Evolutionary conservation across 1,140 invertebrate genomes (phyloP).

Genomic region (Argopecten irradians): DNA sequence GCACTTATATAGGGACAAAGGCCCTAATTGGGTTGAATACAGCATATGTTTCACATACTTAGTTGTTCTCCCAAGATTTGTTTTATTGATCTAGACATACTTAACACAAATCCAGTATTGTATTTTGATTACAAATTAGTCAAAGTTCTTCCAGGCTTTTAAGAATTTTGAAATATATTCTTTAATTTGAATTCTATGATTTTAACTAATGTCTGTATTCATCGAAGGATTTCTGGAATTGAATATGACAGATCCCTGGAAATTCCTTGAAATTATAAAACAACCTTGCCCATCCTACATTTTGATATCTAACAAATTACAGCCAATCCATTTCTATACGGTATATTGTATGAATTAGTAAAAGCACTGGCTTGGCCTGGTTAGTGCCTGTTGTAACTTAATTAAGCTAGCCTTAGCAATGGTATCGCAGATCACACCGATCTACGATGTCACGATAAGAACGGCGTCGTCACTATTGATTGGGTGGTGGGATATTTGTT

Average conservation of each 20-base stretch:
- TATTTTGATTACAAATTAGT: neutral
- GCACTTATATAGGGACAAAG: no score
- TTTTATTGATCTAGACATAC: neutral
- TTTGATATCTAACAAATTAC: neutral
- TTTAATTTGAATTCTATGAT: neutral
- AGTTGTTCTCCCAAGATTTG: no score
- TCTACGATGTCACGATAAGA: neutral
- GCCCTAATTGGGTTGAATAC: no score
- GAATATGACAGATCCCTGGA: neutral
- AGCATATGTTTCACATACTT: no score
- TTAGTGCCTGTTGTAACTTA: neutral
- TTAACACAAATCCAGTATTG: neutral
- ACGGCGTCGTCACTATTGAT: neutral
- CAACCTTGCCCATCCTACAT: neutral
- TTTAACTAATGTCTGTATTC: neutral
- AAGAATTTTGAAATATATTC: neutral
- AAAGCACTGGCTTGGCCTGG: neutral
- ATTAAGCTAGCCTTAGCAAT: neutral
- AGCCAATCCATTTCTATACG: neutral
- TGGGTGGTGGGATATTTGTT: neutral
- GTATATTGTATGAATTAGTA: neutral
- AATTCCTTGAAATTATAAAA: no score
- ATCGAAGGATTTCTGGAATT: neutral
- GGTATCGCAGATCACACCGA: neutral
- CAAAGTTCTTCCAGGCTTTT: neutral